Evolutionary conservation across 2,888 invertebrate species (phyloP), one percentile per base, ranked within the genome.

Genomic region (Ecdyonurus torrentis): DNA sequence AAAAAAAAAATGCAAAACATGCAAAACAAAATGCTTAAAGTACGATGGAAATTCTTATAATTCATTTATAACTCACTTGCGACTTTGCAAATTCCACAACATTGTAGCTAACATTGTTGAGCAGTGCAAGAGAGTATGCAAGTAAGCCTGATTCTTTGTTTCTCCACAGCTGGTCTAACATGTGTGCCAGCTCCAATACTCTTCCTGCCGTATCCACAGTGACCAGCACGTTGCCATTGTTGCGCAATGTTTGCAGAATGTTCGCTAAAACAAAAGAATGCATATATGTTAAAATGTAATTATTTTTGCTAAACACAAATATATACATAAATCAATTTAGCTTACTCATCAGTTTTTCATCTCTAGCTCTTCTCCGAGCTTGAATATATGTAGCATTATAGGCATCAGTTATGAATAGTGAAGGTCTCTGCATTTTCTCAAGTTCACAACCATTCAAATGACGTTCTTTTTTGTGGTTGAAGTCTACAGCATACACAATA

Each of bases 11-110:
- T 61, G 19, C 22, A 61, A 52, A 2, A 5, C 2, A 61, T 53
- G 15, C 52, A 18, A 62, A 1, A 58, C 23, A 58, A 2, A 22
- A 1, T 19, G 1, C 18, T 52, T 18, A n/a, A n/a, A n/a, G 19
- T n/a, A n/a, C 53, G 23, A 10, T 1, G 55, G 23, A 2, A 55
- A 15, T 55, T 1, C n/a, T 22, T 2, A 55, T 23, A 55, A 22
- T 19, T 60, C n/a, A n/a, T n/a, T n/a, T n/a, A n/a, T n/a, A 58
- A n/a, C 50, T 66, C 67, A 83, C 84, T 79, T 89, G 95, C 0
- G 95, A 95, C 74, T 98, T 99, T 1, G 99, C 98, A 76, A 98
- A 98, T 75, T 98, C 98, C 1, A 98, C 91, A 0, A 98, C 98
- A 73, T 98, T 98, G 71, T 96, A 98, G 73, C 95, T 93, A 65